Percentiles rank a stretch among this genome's conserved stretches.
phyloP scores from a whole-genome alignment of 2,797 vertebrate species.

The Eidolon dupreanum region DNA sequence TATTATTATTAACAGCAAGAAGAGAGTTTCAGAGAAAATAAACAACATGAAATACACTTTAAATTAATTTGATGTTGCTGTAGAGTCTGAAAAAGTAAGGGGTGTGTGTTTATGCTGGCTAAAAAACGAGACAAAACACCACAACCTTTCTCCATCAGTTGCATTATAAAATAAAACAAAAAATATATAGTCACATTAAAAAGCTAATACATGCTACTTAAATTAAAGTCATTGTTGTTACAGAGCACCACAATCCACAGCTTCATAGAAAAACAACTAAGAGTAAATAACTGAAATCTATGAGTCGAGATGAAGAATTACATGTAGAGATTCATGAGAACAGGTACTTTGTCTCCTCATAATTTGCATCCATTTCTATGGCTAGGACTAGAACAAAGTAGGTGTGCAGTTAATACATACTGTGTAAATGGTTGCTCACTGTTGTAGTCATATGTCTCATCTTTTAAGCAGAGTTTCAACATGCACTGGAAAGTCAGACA shows the following conservation, averaged over 20 bases:
- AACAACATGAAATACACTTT: slow-evolving; percentile 69
- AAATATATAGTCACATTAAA: slow-evolving; percentile 58
- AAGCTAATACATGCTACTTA: slow-evolving; percentile 42
- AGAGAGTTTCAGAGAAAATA: slow-evolving; percentile 56
- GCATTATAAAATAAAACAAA: slow-evolving; percentile 69
- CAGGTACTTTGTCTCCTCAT: not conserved
- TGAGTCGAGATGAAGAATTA: not conserved
- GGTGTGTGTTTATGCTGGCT: slow-evolving; percentile 64
- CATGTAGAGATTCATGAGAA: not conserved
- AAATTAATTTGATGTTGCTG: slow-evolving; percentile 74
- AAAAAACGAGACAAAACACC: slow-evolving; percentile 64
- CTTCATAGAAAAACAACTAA: slow-evolving; percentile 6
- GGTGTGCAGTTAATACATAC: not conserved
- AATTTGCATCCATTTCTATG: not conserved
- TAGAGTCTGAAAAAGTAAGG: slow-evolving; percentile 61
- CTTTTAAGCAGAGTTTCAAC: not conserved
- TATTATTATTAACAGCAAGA: slow-evolving; percentile 66
- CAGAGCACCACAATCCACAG: not conserved
- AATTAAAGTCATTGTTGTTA: slow-evolving; percentile 56
- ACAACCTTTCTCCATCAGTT: slow-evolving; percentile 53
- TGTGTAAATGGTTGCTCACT: not conserved
- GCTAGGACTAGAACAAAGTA: not conserved
- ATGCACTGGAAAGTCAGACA: not conserved
- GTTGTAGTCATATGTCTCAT: not conserved
- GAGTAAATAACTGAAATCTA: slow-evolving; percentile 40